These are phyloP conservation scores for Siphamia tubifer DNA, from an alignment of 2,113 vertebrate species.

Conservation along the genomic window DNA sequence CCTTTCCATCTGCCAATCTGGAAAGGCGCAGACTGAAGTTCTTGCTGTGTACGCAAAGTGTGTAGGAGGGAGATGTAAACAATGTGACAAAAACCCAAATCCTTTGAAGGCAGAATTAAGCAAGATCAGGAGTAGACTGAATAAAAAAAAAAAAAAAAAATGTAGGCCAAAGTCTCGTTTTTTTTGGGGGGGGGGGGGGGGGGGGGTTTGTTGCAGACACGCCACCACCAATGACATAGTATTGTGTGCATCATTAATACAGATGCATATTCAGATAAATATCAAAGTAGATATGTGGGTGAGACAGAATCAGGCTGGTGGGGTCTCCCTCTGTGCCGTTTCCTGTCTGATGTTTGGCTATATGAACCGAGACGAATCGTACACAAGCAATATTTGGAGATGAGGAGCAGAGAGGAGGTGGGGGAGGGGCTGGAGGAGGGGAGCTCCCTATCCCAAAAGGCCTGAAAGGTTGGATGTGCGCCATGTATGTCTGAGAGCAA, in stretches of 20 bases:
- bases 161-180: slow-evolving; percentile 37
- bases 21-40: slow-evolving; percentile 35
- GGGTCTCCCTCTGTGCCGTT: slow-evolving; percentile 31
- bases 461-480: slow-evolving; percentile 40
- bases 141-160: slow-evolving; percentile 13
- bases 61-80: slow-evolving; percentile 58
- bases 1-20: slow-evolving; percentile 62
- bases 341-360: slow-evolving; percentile 67
- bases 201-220: slow-evolving; percentile 7
- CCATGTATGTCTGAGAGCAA: slow-evolving; percentile 55
- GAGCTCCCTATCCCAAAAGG: slow-evolving; percentile 42
- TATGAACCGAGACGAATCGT: slow-evolving; percentile 50
- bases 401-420: slow-evolving; percentile 16
- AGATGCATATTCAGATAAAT: slow-evolving; percentile 31
- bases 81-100: slow-evolving; percentile 53
- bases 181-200: too few species aligned
- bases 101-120: slow-evolving; percentile 39
- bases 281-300: slow-evolving; percentile 43
- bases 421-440: slow-evolving; percentile 26
- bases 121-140: background rate
- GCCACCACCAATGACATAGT: background rate
- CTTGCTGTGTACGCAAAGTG: slow-evolving; percentile 32
- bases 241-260: slow-evolving; percentile 31
- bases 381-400: slow-evolving; percentile 63
- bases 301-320: slow-evolving; percentile 56